Evolutionary conservation across 2,113 vertebrate species (phyloP).

Genomic region (Menura novaehollandiae): DNA sequence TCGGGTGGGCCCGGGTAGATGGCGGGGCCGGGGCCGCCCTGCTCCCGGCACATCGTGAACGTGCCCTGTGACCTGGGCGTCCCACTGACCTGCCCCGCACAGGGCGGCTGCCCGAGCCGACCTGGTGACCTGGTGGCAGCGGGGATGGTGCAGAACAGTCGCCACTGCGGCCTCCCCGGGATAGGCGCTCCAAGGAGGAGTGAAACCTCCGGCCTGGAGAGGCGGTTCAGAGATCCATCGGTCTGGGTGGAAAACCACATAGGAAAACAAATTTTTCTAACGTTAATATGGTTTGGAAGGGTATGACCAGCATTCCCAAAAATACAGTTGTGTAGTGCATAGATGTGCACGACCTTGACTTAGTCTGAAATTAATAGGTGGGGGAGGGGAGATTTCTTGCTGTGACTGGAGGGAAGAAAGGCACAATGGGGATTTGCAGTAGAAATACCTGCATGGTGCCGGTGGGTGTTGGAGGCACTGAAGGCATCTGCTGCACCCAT

Average conservation of each 20-base stretch:
- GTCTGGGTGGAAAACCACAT: background rate
- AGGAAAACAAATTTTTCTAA: background rate
- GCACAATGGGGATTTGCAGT: background rate
- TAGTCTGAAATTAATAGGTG: background rate
- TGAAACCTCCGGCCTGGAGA: fast-evolving
- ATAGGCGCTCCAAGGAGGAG: background rate
- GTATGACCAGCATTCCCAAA: background rate
- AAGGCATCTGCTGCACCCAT: background rate
- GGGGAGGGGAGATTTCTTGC: background rate
- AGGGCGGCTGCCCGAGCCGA: background rate
- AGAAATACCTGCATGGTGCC: fast-evolving
- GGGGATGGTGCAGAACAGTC: no score
- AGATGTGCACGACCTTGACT: background rate
- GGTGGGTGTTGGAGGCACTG: background rate
- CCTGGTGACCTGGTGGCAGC: background rate
- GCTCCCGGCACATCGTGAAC: background rate
- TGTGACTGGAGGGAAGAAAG: background rate
- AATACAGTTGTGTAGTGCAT: background rate
- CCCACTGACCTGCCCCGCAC: background rate
- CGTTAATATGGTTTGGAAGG: background rate
- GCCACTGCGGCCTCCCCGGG: background rate
- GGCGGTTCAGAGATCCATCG: background rate
- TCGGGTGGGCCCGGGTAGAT: background rate
- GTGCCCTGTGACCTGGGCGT: background rate
- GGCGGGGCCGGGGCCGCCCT: background rate